phyloP scores from a whole-genome alignment of 2,797 vertebrate species.

The Microtus obscurus region DNA sequence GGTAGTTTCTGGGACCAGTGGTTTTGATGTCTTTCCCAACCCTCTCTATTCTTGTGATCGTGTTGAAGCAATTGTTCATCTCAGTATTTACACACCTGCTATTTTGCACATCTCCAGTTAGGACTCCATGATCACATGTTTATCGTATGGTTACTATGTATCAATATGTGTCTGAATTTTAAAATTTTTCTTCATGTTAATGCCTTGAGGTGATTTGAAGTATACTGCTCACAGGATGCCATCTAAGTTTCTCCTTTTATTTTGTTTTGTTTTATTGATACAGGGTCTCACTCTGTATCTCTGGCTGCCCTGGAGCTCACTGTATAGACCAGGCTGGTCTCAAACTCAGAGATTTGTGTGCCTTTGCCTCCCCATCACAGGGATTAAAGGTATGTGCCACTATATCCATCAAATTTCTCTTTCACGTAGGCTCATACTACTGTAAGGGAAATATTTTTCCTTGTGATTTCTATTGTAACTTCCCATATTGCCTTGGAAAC shows the following conservation, averaged over 20 bases:
- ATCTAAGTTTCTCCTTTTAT: fast-evolving
- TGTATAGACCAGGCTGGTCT: background rate
- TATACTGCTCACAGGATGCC: fast-evolving
- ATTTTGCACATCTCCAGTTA: background rate
- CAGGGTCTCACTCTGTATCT: background rate
- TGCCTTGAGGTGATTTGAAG: background rate
- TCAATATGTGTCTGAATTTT: background rate
- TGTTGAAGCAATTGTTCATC: background rate
- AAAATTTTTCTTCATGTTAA: background rate
- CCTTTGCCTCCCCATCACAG: background rate
- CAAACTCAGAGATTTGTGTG: background rate
- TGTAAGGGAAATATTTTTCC: background rate
- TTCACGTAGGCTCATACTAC: background rate
- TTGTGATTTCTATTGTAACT: background rate
- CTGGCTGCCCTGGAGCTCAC: background rate
- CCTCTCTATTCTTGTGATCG: background rate
- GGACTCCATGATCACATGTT: background rate
- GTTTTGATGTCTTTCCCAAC: background rate
- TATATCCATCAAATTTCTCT: background rate
- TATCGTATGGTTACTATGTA: too few relatives aligned
- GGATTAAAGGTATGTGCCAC: background rate
- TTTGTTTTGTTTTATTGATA: background rate
- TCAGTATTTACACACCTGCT: background rate
- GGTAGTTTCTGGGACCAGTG: background rate
- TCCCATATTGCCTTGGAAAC: background rate